Base-by-base conservation (phyloP, 1,140 invertebrate genomes). In the Microvelia longipes region DNA sequence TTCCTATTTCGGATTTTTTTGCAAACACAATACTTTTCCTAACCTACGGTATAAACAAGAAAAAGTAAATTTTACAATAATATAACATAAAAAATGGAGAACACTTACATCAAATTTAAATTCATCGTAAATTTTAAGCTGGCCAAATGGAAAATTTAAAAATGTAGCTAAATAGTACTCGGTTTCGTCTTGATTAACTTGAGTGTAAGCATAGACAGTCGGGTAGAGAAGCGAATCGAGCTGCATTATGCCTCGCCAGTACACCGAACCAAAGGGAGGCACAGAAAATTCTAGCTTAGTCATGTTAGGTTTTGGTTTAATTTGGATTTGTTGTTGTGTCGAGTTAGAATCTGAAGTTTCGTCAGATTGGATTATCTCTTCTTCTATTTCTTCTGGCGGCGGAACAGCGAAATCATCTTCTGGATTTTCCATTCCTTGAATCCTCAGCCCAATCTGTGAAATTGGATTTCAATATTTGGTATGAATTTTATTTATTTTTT, bases 161-260 rank as follows among this genome's bases (percentile, higher is more conserved):
- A 70, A 68, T 76, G 76, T 35, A 80, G 82, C 19, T 81, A 72
- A 26, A 84, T 73, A 69, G 81, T 84, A 72, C 83, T 85, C 2
- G 74, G 69, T 27, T 11, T 81, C 81, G 35, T 83, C 81, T 73
- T 85, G 81, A 61, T 87, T 83, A 60, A 87, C 79, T 72, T 86
- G 84, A 2, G 86, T 69, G 2, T 78, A 74, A 27, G 81, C 85
- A 27, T 77, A 76, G 13, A 91, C 83, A 5, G 87, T 85, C 0
- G 85, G 84, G 77, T 86, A 87, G 69, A 86, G 81, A 2, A 87
- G 72, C 0, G 85, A 82, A 75, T 88, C 83, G 63, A 91, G 72
- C 76, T 86, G 82, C 60, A 85, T 74, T 29, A 84, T 77, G 1
- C 84, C 85, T 71, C 78, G 77, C 79, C 85, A 87, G 50, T 70